A percentile compares a stretch with the other conserved stretches of the same genome.
These are phyloP conservation scores for Clusia tigrina DNA, from an alignment of 2,888 invertebrate genomes.

Conservation along the genomic window DNA sequence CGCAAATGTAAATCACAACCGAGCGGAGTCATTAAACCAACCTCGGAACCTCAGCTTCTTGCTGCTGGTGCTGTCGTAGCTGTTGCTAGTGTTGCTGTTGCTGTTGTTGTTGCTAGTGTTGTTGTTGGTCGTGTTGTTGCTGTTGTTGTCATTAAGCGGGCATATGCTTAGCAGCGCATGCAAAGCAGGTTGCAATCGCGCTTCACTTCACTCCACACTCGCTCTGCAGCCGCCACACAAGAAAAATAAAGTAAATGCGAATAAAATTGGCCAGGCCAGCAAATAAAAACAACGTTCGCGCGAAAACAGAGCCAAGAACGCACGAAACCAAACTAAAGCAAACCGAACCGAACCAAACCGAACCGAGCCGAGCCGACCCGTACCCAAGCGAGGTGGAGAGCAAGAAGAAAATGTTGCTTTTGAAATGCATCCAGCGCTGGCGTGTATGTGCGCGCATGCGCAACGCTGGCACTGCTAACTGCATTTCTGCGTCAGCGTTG, in stretches of 20 bases:
- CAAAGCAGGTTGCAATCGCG: slow-evolving; percentile 17
- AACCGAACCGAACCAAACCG: slow-evolving; percentile 21
- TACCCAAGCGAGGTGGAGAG: no score
- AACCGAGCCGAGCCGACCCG: no score
- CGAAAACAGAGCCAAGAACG: neutral
- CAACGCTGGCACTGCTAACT: slow-evolving; percentile 14
- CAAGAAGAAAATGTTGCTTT: neutral
- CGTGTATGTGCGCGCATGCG: slow-evolving; percentile 26
- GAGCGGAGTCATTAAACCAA: slow-evolving; percentile 8
- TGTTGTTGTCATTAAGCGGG: neutral
- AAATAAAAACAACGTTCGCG: neutral
- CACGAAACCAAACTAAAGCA: slow-evolving; percentile 8
- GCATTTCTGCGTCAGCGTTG: neutral
- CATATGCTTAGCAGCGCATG: slow-evolving; percentile 17
- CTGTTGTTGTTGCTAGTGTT: no score
- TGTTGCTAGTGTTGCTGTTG: neutral
- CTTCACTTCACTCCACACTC: neutral
- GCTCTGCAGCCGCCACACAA: neutral
- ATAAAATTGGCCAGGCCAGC: slow-evolving; percentile 4
- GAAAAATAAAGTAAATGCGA: neutral
- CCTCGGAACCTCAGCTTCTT: neutral
- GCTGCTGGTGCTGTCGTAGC: neutral
- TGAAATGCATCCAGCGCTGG: neutral
- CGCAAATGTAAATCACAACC: slow-evolving; percentile 9
- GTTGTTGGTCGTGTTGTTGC: neutral